Evolutionary conservation across 1,140 invertebrate species (phyloP).

Genomic region (Galendromus occidentalis): DNA sequence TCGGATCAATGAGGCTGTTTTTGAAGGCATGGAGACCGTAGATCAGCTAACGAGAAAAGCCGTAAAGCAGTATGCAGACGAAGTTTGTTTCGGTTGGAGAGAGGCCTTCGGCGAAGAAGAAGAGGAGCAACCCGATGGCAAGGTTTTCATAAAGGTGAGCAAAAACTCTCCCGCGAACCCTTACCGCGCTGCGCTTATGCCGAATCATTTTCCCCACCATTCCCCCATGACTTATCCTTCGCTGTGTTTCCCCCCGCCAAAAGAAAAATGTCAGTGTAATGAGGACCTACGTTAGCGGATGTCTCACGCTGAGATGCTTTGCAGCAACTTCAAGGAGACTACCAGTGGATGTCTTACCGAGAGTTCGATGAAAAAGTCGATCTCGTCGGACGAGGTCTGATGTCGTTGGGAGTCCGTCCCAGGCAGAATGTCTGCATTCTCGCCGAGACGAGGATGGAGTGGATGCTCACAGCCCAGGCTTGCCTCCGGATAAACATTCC

Average conservation of each 20-base stretch:
- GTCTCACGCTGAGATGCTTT: background rate
- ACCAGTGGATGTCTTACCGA: slow-evolving; percentile 66
- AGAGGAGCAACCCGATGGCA: slow-evolving; percentile 74
- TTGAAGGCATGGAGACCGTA: slow-evolving; percentile 2
- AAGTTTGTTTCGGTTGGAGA: slow-evolving; percentile 7
- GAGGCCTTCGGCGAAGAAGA: slow-evolving; percentile 61
- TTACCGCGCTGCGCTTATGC: background rate
- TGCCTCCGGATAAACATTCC: slow-evolving; percentile 26
- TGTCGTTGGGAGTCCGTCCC: slow-evolving; percentile 37
- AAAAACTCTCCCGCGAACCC: background rate
- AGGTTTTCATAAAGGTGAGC: slow-evolving; percentile 59
- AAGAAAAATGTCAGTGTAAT: too few relatives aligned
- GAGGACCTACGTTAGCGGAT: too few relatives aligned
- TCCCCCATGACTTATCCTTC: too few relatives aligned
- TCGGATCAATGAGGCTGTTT: slow-evolving; percentile 2
- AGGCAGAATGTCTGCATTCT: slow-evolving; percentile 68
- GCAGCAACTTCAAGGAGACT: slow-evolving; percentile 72
- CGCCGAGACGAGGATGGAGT: slow-evolving; percentile 88
- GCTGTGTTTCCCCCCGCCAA: too few relatives aligned
- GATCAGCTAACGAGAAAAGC: background rate
- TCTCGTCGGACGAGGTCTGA: slow-evolving; percentile 55
- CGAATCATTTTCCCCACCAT: background rate
- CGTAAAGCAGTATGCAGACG: background rate
- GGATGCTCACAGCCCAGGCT: slow-evolving; percentile 75
- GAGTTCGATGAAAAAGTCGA: slow-evolving; percentile 53